Evolutionary conservation across 2,888 invertebrate species (phyloP).

Genomic region (Eristalinus aeneus): DNA sequence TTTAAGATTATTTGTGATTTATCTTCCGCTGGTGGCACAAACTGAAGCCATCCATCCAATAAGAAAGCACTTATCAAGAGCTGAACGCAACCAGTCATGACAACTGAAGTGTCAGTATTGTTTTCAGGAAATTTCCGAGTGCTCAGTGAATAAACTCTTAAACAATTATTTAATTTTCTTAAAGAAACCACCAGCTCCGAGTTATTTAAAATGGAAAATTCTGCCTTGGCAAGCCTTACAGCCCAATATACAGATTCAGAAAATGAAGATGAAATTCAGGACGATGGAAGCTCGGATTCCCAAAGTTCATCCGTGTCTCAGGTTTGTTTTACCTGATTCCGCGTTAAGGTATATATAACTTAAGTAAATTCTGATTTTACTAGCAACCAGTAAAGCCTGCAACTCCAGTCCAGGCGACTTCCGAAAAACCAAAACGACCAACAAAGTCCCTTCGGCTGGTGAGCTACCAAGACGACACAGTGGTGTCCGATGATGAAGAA

Average conservation of each 20-base stretch:
- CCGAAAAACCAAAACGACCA: constrained; percentile 72
- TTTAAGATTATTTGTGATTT: too few species aligned
- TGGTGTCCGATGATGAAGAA: constrained; percentile 88
- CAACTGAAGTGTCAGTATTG: not conserved
- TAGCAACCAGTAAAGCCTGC: constrained; percentile 62
- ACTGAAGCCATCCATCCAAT: not conserved
- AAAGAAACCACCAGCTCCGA: not conserved
- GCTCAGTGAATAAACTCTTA: not conserved
- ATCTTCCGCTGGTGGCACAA: not conserved
- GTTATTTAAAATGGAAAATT: constrained; percentile 75
- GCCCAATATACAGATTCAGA: constrained; percentile 96
- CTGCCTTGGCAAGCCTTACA: constrained; percentile 91
- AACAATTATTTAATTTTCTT: not conserved
- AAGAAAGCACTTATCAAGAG: not conserved
- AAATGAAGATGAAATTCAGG: constrained; percentile 88
- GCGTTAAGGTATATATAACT: not conserved
- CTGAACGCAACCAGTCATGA: not conserved
- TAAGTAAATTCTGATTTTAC: not conserved
- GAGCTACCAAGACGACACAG: constrained; percentile 87
- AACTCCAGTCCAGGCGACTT: constrained; percentile 71
- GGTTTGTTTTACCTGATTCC: constrained; percentile 70
- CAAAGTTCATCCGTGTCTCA: constrained; percentile 79
- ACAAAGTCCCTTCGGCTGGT: constrained; percentile 82
- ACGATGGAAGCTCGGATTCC: constrained; percentile 78
- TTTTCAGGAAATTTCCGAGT: not conserved